Evolutionary conservation across 2,888 invertebrate genomes (phyloP).

Genomic region (Drosophila conformis): DNA sequence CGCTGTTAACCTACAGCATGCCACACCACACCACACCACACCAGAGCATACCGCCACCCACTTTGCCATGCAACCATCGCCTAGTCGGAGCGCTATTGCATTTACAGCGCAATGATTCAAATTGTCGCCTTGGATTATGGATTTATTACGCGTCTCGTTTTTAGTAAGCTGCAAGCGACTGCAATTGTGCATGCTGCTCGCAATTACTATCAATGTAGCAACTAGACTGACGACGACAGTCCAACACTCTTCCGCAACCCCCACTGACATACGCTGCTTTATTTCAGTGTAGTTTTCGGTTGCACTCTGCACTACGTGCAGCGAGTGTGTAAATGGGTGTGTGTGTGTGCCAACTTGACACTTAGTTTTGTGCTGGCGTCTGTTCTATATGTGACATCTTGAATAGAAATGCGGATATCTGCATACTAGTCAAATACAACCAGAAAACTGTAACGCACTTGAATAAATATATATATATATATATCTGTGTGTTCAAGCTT

Average conservation of each 20-base stretch:
- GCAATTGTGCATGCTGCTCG: slow-evolving; percentile 77
- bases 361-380: slow-evolving; percentile 22
- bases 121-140: slow-evolving; percentile 80
- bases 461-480: background rate
- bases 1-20: slow-evolving; percentile 8
- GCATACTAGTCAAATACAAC: slow-evolving; percentile 7
- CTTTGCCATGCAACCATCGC: background rate
- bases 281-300: slow-evolving; percentile 15
- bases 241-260: background rate
- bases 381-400: slow-evolving; percentile 19
- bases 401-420: slow-evolving; percentile 28
- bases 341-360: slow-evolving; percentile 17
- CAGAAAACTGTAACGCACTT: background rate
- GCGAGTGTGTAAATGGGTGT: slow-evolving; percentile 6
- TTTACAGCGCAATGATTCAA: slow-evolving; percentile 78
- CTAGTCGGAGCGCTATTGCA: slow-evolving; percentile 29
- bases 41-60: background rate
- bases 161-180: slow-evolving; percentile 71
- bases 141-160: slow-evolving; percentile 79
- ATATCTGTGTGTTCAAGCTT: background rate
- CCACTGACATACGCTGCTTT: background rate
- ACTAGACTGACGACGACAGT: slow-evolving; percentile 38
- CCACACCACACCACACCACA: background rate
- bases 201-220: slow-evolving; percentile 74
- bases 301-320: background rate